Percentiles rank a stretch among this genome's conserved stretches.
These are phyloP conservation scores for Hydraecia micacea DNA, from an alignment of 2,888 invertebrate genomes.

Conservation along the genomic window DNA sequence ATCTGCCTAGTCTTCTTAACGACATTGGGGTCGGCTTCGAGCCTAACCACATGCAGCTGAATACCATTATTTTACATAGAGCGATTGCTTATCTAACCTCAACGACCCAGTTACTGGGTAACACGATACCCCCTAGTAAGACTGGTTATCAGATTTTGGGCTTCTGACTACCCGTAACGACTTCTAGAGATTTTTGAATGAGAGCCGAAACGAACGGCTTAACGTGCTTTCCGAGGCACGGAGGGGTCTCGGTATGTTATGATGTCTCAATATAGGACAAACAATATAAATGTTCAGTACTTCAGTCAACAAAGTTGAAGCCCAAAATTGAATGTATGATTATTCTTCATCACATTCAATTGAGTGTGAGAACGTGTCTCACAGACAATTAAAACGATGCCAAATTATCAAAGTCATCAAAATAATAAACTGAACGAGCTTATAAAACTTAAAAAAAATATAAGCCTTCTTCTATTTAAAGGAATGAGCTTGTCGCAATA, in stretches of 20 bases:
- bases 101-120: neutral
- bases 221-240: too few relatives aligned
- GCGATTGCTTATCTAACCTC: neutral
- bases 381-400: conserved; percentile 21
- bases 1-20: neutral
- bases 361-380: neutral
- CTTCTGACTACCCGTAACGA: neutral
- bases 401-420: conserved; percentile 16
- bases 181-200: neutral
- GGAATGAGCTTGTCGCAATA: conserved; percentile 10
- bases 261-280: neutral
- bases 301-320: neutral
- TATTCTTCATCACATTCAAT: neutral
- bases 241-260: neutral
- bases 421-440: conserved; percentile 8
- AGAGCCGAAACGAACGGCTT: neutral
- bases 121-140: neutral
- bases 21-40: neutral
- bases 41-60: neutral
- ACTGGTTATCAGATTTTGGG: neutral
- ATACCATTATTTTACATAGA: neutral
- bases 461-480: neutral
- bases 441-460: neutral
- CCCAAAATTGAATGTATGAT: too few relatives aligned
- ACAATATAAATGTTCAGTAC: too few relatives aligned